These are phyloP conservation scores for Microtus ochrogaster DNA, from an alignment of 2,113 vertebrate species.

Conservation along the genomic window DNA sequence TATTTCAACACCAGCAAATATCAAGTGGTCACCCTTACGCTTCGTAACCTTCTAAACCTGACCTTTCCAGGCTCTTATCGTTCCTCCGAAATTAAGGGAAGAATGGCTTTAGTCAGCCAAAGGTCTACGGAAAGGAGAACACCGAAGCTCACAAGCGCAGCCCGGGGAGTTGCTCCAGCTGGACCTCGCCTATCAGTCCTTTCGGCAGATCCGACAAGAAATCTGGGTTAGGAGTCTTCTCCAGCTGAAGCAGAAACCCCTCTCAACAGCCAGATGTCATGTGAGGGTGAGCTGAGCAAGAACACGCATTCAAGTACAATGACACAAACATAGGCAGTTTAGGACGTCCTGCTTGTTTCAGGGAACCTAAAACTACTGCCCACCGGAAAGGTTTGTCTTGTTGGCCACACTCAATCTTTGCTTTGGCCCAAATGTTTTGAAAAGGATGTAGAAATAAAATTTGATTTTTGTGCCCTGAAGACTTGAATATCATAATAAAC, in stretches of 20 bases:
- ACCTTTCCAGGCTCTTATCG: conserved; percentile 79
- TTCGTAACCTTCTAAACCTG: conserved; percentile 81
- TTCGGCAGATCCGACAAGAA: conserved; percentile 37
- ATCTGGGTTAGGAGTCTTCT: conserved; percentile 52
- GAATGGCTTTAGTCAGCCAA: conserved; percentile 67
- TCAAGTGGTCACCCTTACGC: conserved; percentile 77
- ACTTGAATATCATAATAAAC: not conserved
- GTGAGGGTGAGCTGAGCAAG: conserved; percentile 58
- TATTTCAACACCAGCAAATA: conserved; percentile 93
- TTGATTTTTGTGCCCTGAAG: not conserved
- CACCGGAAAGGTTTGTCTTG: conserved; percentile 23
- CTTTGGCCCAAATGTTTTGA: conserved; percentile 51
- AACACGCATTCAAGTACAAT: conserved; percentile 29
- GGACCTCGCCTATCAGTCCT: not conserved
- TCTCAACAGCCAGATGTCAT: conserved; percentile 64
- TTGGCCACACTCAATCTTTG: not conserved
- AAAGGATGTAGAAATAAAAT: conserved; percentile 44
- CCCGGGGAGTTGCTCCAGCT: conserved; percentile 9
- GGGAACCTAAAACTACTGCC: conserved; percentile 11
- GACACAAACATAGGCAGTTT: conserved; percentile 37
- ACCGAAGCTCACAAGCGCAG: conserved; percentile 34
- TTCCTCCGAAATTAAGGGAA: conserved; percentile 72
- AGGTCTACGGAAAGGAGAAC: conserved; percentile 48
- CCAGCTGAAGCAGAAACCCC: conserved; percentile 65
- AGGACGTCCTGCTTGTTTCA: conserved; percentile 39